Conservation (phyloP, 2,888 invertebrate species). For the Acanthosepion lycidas region DNA sequence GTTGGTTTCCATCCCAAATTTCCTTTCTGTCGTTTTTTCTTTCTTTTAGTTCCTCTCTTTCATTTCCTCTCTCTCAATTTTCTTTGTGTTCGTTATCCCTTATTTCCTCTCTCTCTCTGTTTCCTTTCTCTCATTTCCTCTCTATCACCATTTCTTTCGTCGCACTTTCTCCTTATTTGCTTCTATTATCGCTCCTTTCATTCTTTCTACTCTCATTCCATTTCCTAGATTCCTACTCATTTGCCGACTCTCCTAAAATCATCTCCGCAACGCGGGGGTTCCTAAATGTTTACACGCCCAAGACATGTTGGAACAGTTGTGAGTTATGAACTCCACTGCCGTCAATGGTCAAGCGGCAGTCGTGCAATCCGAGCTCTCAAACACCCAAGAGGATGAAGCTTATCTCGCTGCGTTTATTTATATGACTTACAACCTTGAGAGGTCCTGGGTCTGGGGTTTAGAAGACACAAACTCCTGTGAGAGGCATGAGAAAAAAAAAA, state of each 20-base stretch:
- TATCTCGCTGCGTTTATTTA: not conserved
- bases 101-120: too few species aligned
- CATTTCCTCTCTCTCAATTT: too few species aligned
- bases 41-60: too few species aligned
- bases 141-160: not conserved
- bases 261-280: not conserved
- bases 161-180: not conserved
- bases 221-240: not conserved
- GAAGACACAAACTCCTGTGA: not conserved
- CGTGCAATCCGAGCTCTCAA: not conserved
- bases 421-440: not conserved
- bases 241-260: not conserved
- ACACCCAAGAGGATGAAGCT: not conserved
- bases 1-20: too few species aligned
- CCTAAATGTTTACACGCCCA: not conserved
- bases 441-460: not conserved
- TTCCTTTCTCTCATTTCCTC: too few species aligned
- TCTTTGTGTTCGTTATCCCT: too few species aligned
- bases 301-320: conserved; percentile 33
- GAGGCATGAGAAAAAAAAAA: not conserved
- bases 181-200: not conserved
- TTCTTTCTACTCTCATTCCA: not conserved
- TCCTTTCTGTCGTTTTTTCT: too few species aligned
- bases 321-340: not conserved
- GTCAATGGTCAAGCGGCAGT: not conserved